Conservation (phyloP, 2,113 vertebrate genomes). For the Phyllostomus hastatus region DNA sequence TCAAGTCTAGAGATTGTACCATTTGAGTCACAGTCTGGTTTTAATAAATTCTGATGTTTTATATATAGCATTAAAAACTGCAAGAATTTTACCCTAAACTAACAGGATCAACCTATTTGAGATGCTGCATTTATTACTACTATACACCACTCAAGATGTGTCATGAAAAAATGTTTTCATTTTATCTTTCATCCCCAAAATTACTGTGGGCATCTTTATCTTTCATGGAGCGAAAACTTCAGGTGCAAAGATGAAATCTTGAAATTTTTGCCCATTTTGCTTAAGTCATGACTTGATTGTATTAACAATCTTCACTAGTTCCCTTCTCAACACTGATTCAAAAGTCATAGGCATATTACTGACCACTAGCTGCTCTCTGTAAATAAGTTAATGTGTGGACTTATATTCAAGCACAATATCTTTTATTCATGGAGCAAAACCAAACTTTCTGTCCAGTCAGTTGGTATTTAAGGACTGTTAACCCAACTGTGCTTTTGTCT, state of each 20-base stretch:
- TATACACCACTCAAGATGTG: not conserved
- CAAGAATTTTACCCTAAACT: not conserved
- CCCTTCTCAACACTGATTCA: not conserved
- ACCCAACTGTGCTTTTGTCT: not conserved
- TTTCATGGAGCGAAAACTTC: not conserved
- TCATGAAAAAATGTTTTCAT: not conserved
- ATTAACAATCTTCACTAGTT: not conserved
- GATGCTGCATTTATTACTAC: not conserved
- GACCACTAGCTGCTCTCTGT: not conserved
- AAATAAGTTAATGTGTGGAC: not conserved
- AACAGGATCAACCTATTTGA: not conserved
- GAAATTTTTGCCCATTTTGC: not conserved
- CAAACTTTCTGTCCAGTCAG: not conserved
- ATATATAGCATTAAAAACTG: not conserved
- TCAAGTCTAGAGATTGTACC: not conserved
- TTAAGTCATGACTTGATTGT: not conserved
- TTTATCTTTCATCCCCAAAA: not conserved
- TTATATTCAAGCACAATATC: not conserved
- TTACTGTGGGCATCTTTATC: not conserved
- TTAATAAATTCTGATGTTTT: not conserved
- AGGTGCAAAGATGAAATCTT: not conserved
- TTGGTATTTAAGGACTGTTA: not conserved
- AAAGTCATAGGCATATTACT: not conserved
- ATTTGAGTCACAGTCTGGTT: not conserved
- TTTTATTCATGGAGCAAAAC: constrained; percentile 1